Evolutionary conservation across 1,140 invertebrate genomes (phyloP).

Genomic region (Lucilia sericata): DNA sequence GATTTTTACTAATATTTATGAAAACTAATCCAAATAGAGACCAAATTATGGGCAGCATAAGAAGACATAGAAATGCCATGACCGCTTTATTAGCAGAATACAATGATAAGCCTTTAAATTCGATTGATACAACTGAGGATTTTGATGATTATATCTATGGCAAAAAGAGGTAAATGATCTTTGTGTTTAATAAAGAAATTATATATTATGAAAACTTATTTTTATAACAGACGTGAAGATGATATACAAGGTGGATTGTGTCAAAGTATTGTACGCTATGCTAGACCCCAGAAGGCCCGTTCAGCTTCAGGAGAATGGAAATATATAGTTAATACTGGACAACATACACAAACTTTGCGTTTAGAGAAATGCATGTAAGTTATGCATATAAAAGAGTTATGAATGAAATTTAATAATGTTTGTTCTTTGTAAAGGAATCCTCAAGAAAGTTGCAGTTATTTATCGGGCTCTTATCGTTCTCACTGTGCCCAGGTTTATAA

Average conservation of each 20-base stretch:
- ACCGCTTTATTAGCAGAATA: constrained; percentile 79
- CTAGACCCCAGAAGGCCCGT: constrained; percentile 82
- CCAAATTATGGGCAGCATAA: constrained; percentile 80
- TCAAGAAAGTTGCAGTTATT: constrained; percentile 80
- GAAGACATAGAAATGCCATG: constrained; percentile 77
- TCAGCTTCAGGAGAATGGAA: constrained; percentile 87
- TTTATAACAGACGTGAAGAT: constrained; percentile 70
- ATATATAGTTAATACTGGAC: constrained; percentile 87
- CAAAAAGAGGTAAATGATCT: constrained; percentile 57
- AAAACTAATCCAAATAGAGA: constrained; percentile 70
- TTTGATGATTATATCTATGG: constrained; percentile 60
- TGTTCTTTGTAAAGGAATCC: constrained; percentile 72
- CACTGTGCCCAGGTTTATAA: constrained; percentile 88
- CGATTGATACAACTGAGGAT: constrained; percentile 62
- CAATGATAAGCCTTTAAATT: constrained; percentile 69
- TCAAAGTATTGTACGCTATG: constrained; percentile 86
- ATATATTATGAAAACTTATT: not conserved
- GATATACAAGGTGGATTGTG: constrained; percentile 76
- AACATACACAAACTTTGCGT: constrained; percentile 86
- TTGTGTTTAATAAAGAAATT: too few relatives aligned
- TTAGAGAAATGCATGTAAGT: constrained; percentile 86
- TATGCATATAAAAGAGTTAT: not conserved
- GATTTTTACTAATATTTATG: constrained; percentile 7
- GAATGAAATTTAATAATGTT: too few relatives aligned
- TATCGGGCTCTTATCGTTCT: constrained; percentile 84